Evolutionary conservation across 2,888 invertebrate genomes (phyloP), one percentile per base, ranked within the genome.

Genomic region (Apodemia zela): DNA sequence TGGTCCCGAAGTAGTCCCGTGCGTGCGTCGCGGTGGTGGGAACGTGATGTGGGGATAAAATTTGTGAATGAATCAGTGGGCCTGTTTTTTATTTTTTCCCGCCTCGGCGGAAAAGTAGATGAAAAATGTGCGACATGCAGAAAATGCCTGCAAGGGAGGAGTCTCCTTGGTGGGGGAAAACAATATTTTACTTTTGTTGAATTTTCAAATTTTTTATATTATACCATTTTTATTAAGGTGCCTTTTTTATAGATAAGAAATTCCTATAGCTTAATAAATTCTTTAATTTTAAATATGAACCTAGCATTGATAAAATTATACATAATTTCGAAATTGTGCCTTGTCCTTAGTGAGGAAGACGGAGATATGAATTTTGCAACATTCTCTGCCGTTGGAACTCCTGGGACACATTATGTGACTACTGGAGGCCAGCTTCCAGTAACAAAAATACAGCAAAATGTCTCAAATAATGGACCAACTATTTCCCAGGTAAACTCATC

Each of bases 291-390:
- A 10, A 38, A 13, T 13, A 38, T 13, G 13, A 38, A 13, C 38
- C 5, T 38, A 38, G 13, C 13, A 13, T 13, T 38, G 4, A 13
- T 4, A 38, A 42, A 42, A 29, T 25, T 60, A 29, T 45, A 47
- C 45, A 47, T 58, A 64, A 38, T 57, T 13, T 38, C 29, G 17
- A 64, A 25, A 60, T 57, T 51, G 59, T 42, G 17, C 18, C 47
- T 69, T 65, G 13, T 67, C 72, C 71, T 10, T 80, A 89, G 90
- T 75, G 91, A 90, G 64, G 89, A 90, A 70, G 89, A 87, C 64
- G 70, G 79, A 33, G 93, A 92, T 70, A 96, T 96, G 96, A 96
- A 96, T 89, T 96, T 96, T 82, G 94, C 95, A 67, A 94, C 95
- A 68, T 96, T 96, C 81, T 82, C 87, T 29, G 77, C 77, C 83